Base-by-base conservation (phyloP, 2,888 invertebrate species). In the Clanis bilineata region DNA sequence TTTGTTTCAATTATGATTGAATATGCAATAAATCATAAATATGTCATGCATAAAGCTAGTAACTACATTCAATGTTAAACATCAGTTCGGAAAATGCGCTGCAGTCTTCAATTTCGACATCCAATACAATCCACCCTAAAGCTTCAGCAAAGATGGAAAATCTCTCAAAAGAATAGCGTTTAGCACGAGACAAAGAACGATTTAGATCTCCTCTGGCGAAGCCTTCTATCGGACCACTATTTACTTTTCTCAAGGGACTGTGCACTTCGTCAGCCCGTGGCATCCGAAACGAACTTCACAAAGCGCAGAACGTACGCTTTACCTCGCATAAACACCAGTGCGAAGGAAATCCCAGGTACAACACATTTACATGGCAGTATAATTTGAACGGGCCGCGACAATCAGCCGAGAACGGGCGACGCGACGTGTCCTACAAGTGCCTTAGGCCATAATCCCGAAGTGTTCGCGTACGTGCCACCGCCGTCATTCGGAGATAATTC, bases 91-190 rank as follows among this genome's bases (percentile, higher is more conserved):
- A 76, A 82, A 82, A 79, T 76, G 68, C 75, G 64, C 71, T 73
- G 64, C 72, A 77, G 72, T 74, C 73, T 82, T 78, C 80, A 82
- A 85, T 85, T 86, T 80, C 77, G 64, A 80, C 77, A 73, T 84
- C 77, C 83, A 85, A 85, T 83, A 86, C 84, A 86, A 85, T 83
- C 78, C 80, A 73, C 75, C 71, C 71, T 72, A 77, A 69, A 81
- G 82, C 77, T 79, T 82, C 81, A 73, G 79, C 81, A 86, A 86
- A 86, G 85, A 86, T 85, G 80, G 82, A 80, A 86, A 90, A 90
- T 90, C 89, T 88, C 85, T 87, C 88, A 90, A 90, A 88, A 88
- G 88, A 84, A 83, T 87, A 82, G 84, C 85, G 85, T 88, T 90
- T 87, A 89, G 85, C 76, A 80, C 81, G 81, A 90, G 88, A 90